A percentile compares a stretch with the other conserved stretches of the same genome.
Conservation (phyloP, 1,140 invertebrate species). For the Drosophila sp. region DNA sequence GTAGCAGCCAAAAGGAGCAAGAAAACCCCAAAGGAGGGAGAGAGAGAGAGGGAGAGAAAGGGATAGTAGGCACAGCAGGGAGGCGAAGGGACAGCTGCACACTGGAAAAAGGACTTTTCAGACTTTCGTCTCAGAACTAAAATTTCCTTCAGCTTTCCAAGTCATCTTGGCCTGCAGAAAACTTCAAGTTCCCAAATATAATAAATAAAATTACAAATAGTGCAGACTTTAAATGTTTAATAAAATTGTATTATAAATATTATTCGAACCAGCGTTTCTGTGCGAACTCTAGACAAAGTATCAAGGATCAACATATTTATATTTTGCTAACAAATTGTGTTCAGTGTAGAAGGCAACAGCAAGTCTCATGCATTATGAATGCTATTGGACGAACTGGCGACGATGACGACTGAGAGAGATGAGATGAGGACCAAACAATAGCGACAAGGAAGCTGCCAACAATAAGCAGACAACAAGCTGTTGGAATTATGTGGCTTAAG, state of each 20-base stretch:
- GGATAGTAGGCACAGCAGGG: not conserved
- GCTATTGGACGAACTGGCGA: conserved; percentile 5
- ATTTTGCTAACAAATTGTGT: too few relatives aligned
- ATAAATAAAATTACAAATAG: too few relatives aligned
- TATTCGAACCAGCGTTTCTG: too few relatives aligned
- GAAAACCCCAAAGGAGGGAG: not conserved
- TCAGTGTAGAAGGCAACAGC: not conserved
- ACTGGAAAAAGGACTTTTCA: too few relatives aligned
- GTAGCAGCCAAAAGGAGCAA: not conserved
- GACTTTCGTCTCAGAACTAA: too few relatives aligned
- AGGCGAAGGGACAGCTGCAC: not conserved
- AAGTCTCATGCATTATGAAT: conserved; percentile 45
- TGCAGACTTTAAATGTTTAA: too few relatives aligned
- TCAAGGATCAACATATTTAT: too few relatives aligned
- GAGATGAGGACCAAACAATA: not conserved
- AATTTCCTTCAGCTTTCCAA: too few relatives aligned
- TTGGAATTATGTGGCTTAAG: conserved; percentile 39
- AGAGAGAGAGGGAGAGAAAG: not conserved
- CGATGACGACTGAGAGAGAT: not conserved
- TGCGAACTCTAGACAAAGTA: too few relatives aligned
- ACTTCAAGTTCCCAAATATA: too few relatives aligned
- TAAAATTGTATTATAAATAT: too few relatives aligned
- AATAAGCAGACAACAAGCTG: conserved; percentile 18
- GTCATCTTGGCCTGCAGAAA: too few relatives aligned
- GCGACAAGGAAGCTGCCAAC: not conserved